Base-by-base conservation (phyloP, 2,797 vertebrate species). In the Heteromormyrus szaboi region DNA sequence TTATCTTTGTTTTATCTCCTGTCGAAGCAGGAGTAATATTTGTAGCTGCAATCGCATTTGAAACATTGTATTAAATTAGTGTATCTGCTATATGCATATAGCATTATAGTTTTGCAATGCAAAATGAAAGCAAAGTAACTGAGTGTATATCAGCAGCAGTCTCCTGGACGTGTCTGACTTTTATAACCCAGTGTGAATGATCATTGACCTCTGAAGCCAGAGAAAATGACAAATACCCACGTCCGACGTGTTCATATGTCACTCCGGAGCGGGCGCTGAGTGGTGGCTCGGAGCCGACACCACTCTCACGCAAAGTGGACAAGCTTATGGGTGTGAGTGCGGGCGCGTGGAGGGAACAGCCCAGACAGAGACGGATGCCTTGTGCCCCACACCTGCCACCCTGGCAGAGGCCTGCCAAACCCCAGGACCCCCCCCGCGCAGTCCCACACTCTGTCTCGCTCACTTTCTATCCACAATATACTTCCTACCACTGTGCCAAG, bases 321-420 rank as follows among this genome's bases (percentile, higher is more conserved):
- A 25, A 29, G 41, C 91, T 88, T 91, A 89, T 79, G 83, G 91
- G 91, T 90, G 56, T 44, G 17, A 14, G 37, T 90, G 92, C 83
- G 89, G 90, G 87, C 76, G 22, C 9, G 29, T 19, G 7, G 79
- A 86, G 92, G 91, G 91, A 91, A 33, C 68, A 14, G 29, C 68
- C 4, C 4, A 91, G 85, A 89, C 88, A 50, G 54, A 62, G 90
- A 89, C 89, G 91, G 93, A 91, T 76, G 81, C 89, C 89, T 91
- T 89, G 89, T 87, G 90, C 91, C 90, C 89, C 84, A 54, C 89
- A 44, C 90, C 90, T 90, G 91, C 89, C 92, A 92, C 51, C 29
- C 44, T 68, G 89, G 87, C 56, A 87, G 87, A 87, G 90, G 54
- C 41, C 54, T 72, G 90, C 91, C 89, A 89, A 88, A 91, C 92